Percentiles rank a stretch among this genome's conserved stretches.
These are phyloP conservation scores for Mastomys coucha DNA, from an alignment of 2,113 vertebrate genomes.

Conservation along the genomic window DNA sequence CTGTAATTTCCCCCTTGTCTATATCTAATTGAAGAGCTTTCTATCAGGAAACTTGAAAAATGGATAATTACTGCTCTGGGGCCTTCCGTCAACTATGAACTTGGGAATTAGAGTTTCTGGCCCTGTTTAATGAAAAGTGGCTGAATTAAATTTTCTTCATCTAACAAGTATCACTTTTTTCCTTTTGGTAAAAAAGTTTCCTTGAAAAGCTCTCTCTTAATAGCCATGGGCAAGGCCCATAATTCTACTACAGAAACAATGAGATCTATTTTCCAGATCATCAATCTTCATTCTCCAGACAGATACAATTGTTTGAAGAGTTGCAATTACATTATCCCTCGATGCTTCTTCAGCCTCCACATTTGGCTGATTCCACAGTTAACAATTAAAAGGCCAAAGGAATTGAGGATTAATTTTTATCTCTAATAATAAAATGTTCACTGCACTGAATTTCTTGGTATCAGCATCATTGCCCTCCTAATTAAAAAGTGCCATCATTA, in stretches of 20 bases:
- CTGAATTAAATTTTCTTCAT: conserved; percentile 80
- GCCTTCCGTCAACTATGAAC: conserved; percentile 72
- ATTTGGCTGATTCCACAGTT: conserved; percentile 76
- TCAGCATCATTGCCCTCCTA: conserved; percentile 63
- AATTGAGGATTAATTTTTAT: conserved; percentile 79
- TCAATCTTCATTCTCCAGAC: conserved; percentile 81
- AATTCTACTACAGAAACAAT: conserved; percentile 82
- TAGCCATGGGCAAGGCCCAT: conserved; percentile 75
- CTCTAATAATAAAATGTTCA: conserved; percentile 78
- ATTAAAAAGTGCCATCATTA: conserved; percentile 71
- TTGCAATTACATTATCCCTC: conserved; percentile 81
- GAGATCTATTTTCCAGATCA: conserved; percentile 79
- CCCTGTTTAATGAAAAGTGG: conserved; percentile 80
- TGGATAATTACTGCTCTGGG: conserved; percentile 77
- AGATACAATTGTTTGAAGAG: conserved; percentile 83
- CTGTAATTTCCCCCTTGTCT: conserved; percentile 70
- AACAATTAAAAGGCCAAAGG: conserved; percentile 82
- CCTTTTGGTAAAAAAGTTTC: conserved; percentile 79
- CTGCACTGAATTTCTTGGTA: conserved; percentile 74
- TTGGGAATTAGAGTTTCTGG: conserved; percentile 76
- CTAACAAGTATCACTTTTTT: conserved; percentile 76
- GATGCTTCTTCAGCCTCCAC: conserved; percentile 79
- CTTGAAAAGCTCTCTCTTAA: conserved; percentile 73
- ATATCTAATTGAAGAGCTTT: conserved; percentile 76
- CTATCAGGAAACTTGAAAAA: conserved; percentile 77